Evolutionary conservation across 2,797 vertebrate species (phyloP).

Genomic region (Morelia viridis): DNA sequence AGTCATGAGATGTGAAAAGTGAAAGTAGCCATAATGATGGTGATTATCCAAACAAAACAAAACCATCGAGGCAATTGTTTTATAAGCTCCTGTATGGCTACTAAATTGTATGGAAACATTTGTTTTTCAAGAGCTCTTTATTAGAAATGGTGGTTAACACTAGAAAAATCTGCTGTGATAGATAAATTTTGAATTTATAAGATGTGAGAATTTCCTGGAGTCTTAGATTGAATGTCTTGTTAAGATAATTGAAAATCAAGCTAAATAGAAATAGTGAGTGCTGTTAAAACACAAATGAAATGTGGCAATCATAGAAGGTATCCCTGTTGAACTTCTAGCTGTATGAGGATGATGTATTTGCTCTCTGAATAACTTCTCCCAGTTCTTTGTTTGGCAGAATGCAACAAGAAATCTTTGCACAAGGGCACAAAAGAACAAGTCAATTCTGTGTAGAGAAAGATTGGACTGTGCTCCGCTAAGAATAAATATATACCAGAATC

Average conservation of each 20-base stretch:
- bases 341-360: background rate
- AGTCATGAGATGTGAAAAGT: too few relatives aligned
- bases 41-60: too few relatives aligned
- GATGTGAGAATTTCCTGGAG: conserved; percentile 1
- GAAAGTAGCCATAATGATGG: too few relatives aligned
- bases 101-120: too few relatives aligned
- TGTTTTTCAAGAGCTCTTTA: too few relatives aligned
- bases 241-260: background rate
- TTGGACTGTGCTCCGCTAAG: background rate
- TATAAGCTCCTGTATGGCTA: too few relatives aligned
- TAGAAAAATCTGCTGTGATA: background rate
- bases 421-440: background rate
- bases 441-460: background rate
- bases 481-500: background rate
- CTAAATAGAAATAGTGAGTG: background rate
- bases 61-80: too few relatives aligned
- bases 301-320: background rate
- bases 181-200: background rate
- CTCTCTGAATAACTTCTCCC: background rate
- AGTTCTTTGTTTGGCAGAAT: background rate
- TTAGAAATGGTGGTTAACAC: too few relatives aligned
- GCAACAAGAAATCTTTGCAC: background rate
- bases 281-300: background rate
- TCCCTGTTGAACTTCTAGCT: background rate
- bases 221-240: background rate